phyloP scores from a whole-genome alignment of 2,113 vertebrate genomes.

The Bubalus kerabau region DNA sequence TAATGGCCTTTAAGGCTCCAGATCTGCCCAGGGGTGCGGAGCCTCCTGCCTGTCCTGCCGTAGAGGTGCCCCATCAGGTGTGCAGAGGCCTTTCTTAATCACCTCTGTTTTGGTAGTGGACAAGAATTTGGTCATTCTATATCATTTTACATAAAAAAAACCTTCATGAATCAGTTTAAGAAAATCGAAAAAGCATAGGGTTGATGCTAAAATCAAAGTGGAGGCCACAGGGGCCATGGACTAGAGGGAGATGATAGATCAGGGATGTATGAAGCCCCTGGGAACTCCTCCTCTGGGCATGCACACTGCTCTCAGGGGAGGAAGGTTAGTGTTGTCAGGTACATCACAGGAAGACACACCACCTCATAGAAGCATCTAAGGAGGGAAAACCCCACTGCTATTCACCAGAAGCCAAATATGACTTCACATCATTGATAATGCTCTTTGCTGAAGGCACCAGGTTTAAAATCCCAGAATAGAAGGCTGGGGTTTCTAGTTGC shows the following conservation, averaged over 20 bases:
- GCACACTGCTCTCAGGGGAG: not conserved
- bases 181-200: not conserved
- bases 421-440: slow-evolving; percentile 26
- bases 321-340: not conserved
- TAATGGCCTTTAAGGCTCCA: not conserved
- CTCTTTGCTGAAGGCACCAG: slow-evolving; percentile 31
- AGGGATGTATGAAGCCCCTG: not conserved
- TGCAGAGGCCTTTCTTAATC: not conserved
- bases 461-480: slow-evolving; percentile 3
- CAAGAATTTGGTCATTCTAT: not conserved
- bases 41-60: not conserved
- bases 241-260: not conserved
- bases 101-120: not conserved
- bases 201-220: not conserved
- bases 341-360: not conserved
- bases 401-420: not conserved
- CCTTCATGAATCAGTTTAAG: not conserved
- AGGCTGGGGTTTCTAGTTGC: not conserved
- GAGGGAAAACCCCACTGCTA: not conserved
- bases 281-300: not conserved
- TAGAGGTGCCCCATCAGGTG: not conserved
- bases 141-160: not conserved
- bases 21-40: not conserved
- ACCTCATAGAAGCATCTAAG: not conserved
- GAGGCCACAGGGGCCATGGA: rapidly evolving